A percentile compares a stretch with the other conserved stretches of the same genome.
Conservation (phyloP, 2,797 vertebrate genomes). For the Spea hammondii region DNA sequence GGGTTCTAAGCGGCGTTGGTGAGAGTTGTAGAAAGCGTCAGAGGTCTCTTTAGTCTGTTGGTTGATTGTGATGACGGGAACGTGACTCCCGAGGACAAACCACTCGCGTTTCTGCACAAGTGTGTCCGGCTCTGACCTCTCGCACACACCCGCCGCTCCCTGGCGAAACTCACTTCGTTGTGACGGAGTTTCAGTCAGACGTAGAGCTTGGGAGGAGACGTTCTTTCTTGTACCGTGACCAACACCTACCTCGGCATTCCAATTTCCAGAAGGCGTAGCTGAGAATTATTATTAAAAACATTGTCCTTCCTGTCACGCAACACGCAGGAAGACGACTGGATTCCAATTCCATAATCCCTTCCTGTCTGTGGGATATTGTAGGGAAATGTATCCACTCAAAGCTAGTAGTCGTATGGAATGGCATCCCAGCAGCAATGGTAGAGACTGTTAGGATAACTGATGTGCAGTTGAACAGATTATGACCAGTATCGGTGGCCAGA, state of each 20-base stretch:
- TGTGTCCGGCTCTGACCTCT: background rate
- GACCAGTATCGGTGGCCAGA: too few species aligned
- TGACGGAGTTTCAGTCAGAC: background rate
- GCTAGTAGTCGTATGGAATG: too few species aligned
- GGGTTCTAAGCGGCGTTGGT: too few species aligned
- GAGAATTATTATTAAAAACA: too few species aligned
- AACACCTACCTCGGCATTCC: background rate
- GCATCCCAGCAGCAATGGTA: too few species aligned
- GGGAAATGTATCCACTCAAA: too few species aligned
- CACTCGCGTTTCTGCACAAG: conserved; percentile 7
- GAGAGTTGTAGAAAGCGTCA: background rate
- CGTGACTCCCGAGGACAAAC: background rate
- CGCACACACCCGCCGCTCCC: background rate
- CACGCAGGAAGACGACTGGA: too few species aligned
- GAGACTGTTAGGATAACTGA: too few species aligned
- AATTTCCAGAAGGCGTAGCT: conserved; percentile 18
- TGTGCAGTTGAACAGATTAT: too few species aligned
- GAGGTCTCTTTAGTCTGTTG: background rate
- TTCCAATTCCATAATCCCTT: too few species aligned
- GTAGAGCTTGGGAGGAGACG: background rate
- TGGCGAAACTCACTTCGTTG: background rate
- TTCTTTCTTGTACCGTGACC: background rate
- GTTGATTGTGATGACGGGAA: conserved; percentile 1
- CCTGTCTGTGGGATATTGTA: too few species aligned
- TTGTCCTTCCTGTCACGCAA: too few species aligned